Conservation (phyloP, 2,113 vertebrate genomes). For the Rissa tridactyla region DNA sequence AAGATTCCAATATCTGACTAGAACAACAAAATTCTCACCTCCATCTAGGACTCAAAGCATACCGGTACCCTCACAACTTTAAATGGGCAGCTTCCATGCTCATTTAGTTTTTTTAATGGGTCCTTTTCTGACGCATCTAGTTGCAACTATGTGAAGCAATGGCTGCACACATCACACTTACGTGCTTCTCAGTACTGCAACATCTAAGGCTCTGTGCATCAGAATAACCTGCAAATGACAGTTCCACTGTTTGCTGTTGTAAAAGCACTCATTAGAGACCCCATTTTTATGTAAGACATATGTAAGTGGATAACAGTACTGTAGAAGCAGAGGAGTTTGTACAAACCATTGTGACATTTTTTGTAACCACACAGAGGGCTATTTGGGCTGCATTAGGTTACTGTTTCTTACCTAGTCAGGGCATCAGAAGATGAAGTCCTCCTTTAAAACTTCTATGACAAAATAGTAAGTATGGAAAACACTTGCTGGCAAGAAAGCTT, state of each 20-base stretch:
- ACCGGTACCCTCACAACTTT: neutral
- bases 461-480: neutral
- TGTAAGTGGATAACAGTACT: neutral
- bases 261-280: neutral
- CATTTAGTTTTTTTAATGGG: neutral
- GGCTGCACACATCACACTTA: neutral
- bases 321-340: neutral
- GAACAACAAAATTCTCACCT: neutral
- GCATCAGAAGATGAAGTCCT: neutral
- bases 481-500: neutral
- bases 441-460: neutral
- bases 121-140: neutral
- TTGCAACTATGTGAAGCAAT: neutral
- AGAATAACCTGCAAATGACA: neutral
- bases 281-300: neutral
- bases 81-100: neutral
- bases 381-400: neutral
- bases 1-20: neutral
- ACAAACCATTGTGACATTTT: neutral
- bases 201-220: neutral
- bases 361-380: neutral
- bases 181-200: neutral
- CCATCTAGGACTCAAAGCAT: neutral
- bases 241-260: neutral
- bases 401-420: neutral